phyloP scores from a whole-genome alignment of 1,140 invertebrate genomes.

The Armadillidium nasatum region DNA sequence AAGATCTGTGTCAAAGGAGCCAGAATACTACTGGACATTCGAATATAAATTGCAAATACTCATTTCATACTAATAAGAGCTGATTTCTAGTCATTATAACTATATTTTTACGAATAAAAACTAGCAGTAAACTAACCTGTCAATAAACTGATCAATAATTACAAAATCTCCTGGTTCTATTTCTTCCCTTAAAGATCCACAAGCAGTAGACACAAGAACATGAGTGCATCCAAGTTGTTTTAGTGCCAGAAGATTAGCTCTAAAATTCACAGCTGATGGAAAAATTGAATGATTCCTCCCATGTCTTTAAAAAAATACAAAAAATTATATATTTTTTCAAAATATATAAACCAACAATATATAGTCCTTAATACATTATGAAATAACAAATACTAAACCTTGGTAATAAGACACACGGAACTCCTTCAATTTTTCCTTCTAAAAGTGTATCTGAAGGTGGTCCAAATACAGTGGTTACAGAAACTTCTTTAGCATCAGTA shows the following conservation, averaged over 20 bases:
- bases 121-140: slow-evolving; percentile 56
- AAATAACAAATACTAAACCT: background rate
- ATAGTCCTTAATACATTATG: background rate
- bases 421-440: background rate
- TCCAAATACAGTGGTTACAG: background rate
- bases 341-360: background rate
- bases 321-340: background rate
- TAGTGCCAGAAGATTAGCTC: slow-evolving; percentile 94
- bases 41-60: no score
- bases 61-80: no score
- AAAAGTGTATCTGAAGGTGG: background rate
- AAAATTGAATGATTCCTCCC: slow-evolving; percentile 74
- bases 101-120: no score
- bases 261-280: slow-evolving; percentile 85
- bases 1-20: no score
- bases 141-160: slow-evolving; percentile 89
- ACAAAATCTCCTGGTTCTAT: slow-evolving; percentile 85
- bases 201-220: slow-evolving; percentile 83
- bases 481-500: background rate
- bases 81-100: no score
- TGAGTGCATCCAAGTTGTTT: slow-evolving; percentile 84
- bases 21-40: no score
- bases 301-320: slow-evolving; percentile 61
- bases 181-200: slow-evolving; percentile 83
- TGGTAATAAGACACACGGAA: background rate